Conservation (phyloP, 2,113 vertebrate species). For the Microcebus murinus region DNA sequence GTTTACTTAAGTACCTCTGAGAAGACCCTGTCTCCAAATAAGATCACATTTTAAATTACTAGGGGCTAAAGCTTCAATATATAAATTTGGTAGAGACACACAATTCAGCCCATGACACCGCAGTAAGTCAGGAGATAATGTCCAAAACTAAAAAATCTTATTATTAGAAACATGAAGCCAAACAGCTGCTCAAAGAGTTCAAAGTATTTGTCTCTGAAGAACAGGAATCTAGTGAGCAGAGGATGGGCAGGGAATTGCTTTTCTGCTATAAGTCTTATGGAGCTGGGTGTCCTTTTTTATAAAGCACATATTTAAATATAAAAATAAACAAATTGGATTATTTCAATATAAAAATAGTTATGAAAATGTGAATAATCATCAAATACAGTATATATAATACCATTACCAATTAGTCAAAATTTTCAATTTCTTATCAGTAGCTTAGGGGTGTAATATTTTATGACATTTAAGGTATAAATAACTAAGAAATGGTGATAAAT, state of each 20-base stretch:
- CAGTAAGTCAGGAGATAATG: not conserved
- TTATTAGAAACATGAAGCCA: not conserved
- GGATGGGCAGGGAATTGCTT: not conserved
- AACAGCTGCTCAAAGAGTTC: not conserved
- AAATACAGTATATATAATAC: not conserved
- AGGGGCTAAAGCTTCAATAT: not conserved
- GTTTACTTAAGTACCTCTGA: not conserved
- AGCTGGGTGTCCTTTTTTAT: not conserved
- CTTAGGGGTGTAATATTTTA: not conserved
- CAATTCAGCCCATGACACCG: not conserved
- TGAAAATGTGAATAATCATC: not conserved
- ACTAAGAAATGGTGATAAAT: conserved; percentile 42
- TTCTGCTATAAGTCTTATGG: not conserved
- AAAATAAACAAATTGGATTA: not conserved
- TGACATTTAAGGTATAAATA: conserved; percentile 16
- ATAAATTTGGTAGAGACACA: not conserved
- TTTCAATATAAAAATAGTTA: conserved; percentile 46
- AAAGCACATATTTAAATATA: not conserved
- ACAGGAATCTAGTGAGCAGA: not conserved
- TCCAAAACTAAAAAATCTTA: not conserved
- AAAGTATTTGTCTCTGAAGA: not conserved
- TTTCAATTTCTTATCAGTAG: conserved; percentile 32
- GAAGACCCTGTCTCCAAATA: not conserved
- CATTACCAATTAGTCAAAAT: not conserved
- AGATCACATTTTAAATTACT: not conserved